Conservation (phyloP, 2,888 invertebrate genomes). For the Liodrosophila aerea region DNA sequence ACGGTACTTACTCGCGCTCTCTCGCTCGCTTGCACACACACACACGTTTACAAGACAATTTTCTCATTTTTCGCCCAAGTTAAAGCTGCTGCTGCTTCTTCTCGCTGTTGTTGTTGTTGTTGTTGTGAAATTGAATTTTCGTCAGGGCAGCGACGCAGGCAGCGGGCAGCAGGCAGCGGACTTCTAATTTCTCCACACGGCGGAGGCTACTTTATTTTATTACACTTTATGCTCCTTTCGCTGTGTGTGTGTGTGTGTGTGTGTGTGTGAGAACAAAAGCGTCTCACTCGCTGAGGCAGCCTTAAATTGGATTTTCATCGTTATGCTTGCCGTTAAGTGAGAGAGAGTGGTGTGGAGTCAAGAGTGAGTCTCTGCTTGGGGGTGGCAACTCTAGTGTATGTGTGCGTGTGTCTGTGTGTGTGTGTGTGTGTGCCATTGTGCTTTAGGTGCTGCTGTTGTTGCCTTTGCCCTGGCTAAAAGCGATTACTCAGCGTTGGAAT, state of each 20-base stretch:
- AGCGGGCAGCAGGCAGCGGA: conserved; percentile 37
- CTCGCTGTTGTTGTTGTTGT: conserved; percentile 59
- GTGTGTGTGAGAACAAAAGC: conserved; percentile 21
- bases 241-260: conserved; percentile 1
- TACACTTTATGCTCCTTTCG: conserved; percentile 68
- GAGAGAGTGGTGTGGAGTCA: conserved; percentile 20
- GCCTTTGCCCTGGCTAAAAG: conserved; percentile 56
- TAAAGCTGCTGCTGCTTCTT: no score
- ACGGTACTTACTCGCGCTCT: no score
- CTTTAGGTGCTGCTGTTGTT: conserved; percentile 50
- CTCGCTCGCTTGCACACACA: conserved; percentile 24
- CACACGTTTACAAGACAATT: conserved; percentile 74
- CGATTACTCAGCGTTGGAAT: conserved; percentile 82
- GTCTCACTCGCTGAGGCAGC: conserved; percentile 48
- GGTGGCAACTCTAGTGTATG: not conserved
- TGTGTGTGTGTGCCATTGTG: conserved; percentile 56
- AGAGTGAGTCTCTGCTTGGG: conserved; percentile 1
- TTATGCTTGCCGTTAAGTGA: conserved; percentile 71
- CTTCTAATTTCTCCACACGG: conserved; percentile 62
- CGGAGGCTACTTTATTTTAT: conserved; percentile 80
- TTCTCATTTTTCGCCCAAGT: conserved; percentile 80
- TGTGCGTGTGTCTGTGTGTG: conserved; percentile 19
- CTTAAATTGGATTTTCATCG: conserved; percentile 80
- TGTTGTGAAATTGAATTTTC: conserved; percentile 81
- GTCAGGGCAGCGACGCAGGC: conserved; percentile 44